Evolutionary conservation across 2,113 vertebrate species (phyloP), one percentile per base, ranked within the genome.

Genomic region (Spea multiplicata): DNA sequence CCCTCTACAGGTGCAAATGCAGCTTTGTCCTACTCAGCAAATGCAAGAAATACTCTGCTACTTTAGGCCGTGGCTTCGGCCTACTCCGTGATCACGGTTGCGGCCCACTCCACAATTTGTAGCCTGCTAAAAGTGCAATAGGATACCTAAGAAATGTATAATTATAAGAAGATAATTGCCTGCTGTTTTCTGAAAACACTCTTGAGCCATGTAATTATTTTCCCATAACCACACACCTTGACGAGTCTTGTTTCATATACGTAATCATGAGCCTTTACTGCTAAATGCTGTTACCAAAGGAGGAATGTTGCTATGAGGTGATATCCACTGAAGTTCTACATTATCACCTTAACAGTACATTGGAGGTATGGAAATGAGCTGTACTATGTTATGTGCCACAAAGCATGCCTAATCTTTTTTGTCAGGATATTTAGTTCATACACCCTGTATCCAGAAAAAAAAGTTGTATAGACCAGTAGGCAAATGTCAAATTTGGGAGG

Each of bases 111-210:
- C 30, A 30, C 30, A 30, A 13, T 9, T 12, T 1, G n/a, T 8
- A 47, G 66, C 5, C 44, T 67, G 66, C 44, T 67, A 5, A 13
- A 46, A 47, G 53, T 73, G 71, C 71, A 73, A 73, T 16, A 61
- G 55, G 71, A 57, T 30, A 73, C 12, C 44, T 61, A 4, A 46
- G 45, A 61, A 73, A 72, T n/a, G 14, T 45, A 53, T 73, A 14
- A 73, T 73, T 73, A 45, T 73, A 12, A 61, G 47, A 61, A 47
- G 44, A 61, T 61, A 73, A 73, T 73, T 73, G 55, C 17, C 47
- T 73, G 71, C 12, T 59, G 44, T 57, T 73, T 45, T 73, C 44
- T 73, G 55, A 73, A 73, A 73, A 73, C 71, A 73, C 53, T 44
- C 55, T 13, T 61, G 55, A 73, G 44, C 44, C 55, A 8, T 73